phyloP scores from a whole-genome alignment of 2,797 vertebrate genomes.

The Loriculus beryllinus region DNA sequence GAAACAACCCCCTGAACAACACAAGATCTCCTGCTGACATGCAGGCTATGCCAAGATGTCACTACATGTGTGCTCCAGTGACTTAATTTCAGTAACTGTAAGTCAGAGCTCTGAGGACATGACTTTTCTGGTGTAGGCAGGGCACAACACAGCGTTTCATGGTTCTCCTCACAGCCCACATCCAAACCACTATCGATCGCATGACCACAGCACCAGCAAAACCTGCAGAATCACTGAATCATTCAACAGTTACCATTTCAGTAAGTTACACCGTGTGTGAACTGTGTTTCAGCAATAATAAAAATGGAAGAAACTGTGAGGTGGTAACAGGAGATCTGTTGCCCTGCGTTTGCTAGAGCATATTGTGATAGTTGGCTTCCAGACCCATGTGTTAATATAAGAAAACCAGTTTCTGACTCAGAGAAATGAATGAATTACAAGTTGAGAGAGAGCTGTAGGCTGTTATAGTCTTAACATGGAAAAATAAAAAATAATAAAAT shows the following conservation, averaged over 20 bases:
- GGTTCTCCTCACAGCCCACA: neutral
- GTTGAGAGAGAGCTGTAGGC: neutral
- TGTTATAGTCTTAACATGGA: neutral
- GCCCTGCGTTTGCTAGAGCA: neutral
- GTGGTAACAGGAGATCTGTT: neutral
- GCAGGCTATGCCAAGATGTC: neutral
- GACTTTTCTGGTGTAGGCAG: neutral
- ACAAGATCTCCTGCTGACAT: neutral
- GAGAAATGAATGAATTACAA: neutral
- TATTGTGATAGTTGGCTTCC: neutral
- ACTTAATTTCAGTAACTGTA: neutral
- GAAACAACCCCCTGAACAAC: neutral
- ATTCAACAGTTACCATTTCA: neutral
- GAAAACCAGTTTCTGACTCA: neutral
- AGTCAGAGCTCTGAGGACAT: neutral
- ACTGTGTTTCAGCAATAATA: neutral
- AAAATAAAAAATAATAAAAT: neutral
- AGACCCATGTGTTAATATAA: accelerated
- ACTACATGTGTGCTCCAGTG: neutral
- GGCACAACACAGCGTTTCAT: neutral
- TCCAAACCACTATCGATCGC: accelerated
- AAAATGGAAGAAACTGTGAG: accelerated
- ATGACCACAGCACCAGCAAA: neutral
- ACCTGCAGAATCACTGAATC: neutral
- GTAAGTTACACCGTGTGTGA: accelerated